These are phyloP conservation scores for Leucophora obtusa DNA, from an alignment of 2,888 invertebrate genomes.

Conservation along the genomic window DNA sequence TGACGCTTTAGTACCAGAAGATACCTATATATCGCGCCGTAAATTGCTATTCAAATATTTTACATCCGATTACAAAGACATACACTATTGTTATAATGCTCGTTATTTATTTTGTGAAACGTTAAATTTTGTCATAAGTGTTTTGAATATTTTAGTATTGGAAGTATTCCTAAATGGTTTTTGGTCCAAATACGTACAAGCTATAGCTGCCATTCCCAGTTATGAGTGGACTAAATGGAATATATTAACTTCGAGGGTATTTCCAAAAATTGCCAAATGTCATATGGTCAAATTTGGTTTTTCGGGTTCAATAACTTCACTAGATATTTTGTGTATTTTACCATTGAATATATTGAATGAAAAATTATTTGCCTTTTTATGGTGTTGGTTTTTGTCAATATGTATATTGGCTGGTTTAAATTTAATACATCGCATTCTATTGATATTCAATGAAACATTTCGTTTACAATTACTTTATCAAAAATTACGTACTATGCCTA, in stretches of 20 bases:
- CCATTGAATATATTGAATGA: conserved; percentile 89
- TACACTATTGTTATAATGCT: conserved; percentile 81
- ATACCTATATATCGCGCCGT: conserved; percentile 67
- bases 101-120: conserved; percentile 86
- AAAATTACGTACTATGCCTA: conserved; percentile 69
- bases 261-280: conserved; percentile 89
- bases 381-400: conserved; percentile 86
- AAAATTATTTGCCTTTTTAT: conserved; percentile 86
- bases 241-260: conserved; percentile 73
- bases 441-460: conserved; percentile 79
- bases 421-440: conserved; percentile 83
- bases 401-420: conserved; percentile 82
- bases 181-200: conserved; percentile 74
- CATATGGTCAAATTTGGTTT: conserved; percentile 91
- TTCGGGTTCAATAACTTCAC: conserved; percentile 87
- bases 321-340: conserved; percentile 88
- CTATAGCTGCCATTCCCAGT: conserved; percentile 70
- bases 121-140: conserved; percentile 86
- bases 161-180: conserved; percentile 75
- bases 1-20: conserved; percentile 68
- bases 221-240: conserved; percentile 76
- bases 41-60: conserved; percentile 72
- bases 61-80: conserved; percentile 70
- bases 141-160: conserved; percentile 73
- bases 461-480: conserved; percentile 72